Conservation (phyloP, 2,888 invertebrate species). For the Plebejus melissa region DNA sequence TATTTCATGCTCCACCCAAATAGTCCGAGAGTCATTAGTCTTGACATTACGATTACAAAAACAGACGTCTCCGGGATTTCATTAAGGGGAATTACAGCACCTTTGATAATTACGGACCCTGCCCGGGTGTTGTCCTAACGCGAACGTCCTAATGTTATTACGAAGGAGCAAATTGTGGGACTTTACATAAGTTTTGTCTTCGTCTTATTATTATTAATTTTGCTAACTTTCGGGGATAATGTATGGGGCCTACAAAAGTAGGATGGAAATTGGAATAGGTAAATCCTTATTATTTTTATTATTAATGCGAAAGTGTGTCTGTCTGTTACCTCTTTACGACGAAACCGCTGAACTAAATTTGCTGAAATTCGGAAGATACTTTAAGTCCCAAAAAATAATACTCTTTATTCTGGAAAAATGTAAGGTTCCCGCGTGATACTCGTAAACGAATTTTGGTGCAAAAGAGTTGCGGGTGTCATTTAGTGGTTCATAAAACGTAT, state of each 20-base stretch:
- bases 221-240: background rate
- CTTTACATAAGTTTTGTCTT: constrained; percentile 27
- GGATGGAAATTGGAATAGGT: too few species aligned
- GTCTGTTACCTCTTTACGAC: too few species aligned
- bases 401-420: too few species aligned
- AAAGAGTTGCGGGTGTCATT: too few species aligned
- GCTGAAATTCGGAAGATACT: too few species aligned
- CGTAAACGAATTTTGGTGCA: too few species aligned
- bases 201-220: constrained; percentile 24
- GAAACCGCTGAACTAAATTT: too few species aligned
- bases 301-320: too few species aligned
- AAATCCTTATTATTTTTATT: too few species aligned
- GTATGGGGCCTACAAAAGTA: background rate
- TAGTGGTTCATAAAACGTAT: too few species aligned
- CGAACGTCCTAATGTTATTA: constrained; percentile 17
- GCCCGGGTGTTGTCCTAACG: constrained; percentile 13
- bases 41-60: constrained; percentile 9
- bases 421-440: too few species aligned
- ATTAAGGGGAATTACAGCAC: constrained; percentile 31
- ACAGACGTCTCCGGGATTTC: constrained; percentile 27
- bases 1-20: background rate
- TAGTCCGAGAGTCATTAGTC: background rate
- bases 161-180: constrained; percentile 27
- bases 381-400: too few species aligned
- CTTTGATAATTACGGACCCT: constrained; percentile 32